phyloP scores from a whole-genome alignment of 2,797 vertebrate species.

The Urosaurus nigricauda region DNA sequence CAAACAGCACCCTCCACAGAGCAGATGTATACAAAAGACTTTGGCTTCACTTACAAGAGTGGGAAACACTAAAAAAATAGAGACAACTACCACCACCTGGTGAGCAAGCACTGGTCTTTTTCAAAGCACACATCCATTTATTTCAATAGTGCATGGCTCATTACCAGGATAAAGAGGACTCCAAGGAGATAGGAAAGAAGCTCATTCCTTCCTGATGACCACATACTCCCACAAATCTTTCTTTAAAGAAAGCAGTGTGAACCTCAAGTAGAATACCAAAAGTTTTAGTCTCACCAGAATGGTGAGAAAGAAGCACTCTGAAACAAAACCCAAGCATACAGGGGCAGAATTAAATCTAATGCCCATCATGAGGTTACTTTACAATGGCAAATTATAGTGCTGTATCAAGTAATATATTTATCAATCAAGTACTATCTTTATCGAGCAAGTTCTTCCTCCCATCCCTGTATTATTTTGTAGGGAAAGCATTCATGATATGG shows the following conservation, averaged over 20 bases:
- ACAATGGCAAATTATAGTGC: background rate
- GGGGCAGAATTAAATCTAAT: background rate
- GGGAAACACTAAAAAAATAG: background rate
- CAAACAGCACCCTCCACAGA: conserved; percentile 7
- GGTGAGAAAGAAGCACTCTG: background rate
- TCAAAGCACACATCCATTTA: conserved; percentile 10
- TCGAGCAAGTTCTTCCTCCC: background rate
- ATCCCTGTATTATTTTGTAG: background rate
- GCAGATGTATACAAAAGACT: background rate
- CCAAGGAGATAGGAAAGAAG: conserved; percentile 29
- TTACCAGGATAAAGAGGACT: conserved; percentile 23
- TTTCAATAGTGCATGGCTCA: conserved; percentile 17
- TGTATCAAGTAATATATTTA: no score
- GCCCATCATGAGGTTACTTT: background rate
- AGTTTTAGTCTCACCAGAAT: background rate
- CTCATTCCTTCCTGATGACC: conserved; percentile 17
- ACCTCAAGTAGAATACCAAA: conserved; percentile 8
- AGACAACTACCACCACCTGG: background rate
- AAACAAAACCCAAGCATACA: background rate
- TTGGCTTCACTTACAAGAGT: background rate
- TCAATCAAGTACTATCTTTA: no score
- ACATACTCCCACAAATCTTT: conserved; percentile 27
- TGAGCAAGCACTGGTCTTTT: conserved; percentile 1
- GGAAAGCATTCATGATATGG: background rate
- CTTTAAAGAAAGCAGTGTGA: background rate